Base-by-base conservation (phyloP, 2,797 vertebrate genomes). In the Halcyon leucocephala region DNA sequence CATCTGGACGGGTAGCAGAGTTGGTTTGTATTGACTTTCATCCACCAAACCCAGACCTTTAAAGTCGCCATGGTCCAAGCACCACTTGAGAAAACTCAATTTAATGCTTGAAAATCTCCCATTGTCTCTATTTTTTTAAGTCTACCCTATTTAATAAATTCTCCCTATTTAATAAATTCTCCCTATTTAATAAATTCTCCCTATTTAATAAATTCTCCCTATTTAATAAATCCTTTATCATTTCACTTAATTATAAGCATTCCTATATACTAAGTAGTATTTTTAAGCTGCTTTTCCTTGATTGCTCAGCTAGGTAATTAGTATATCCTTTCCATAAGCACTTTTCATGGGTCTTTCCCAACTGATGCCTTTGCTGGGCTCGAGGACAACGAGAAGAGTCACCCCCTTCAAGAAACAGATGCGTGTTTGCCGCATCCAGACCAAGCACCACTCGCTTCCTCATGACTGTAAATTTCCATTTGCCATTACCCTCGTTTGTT, bases 391-490 rank as follows among this genome's bases (percentile, higher is more conserved):
- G 41, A 78, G 64, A 82, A 81, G 52, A 65, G 33, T 58, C 19
- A 3, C n/a, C 62, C 51, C 60, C 31, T 70, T 6, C 1, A 54
- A 26, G 66, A 48, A 31, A 58, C 76, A 37, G 52, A 24, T 20
- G 74, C 19, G 0, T 18, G 18, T 93, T 89, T 87, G 71, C 76
- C 90, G 78, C 77, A 33, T 17, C 4, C 10, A 49, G 83, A 21
- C 65, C 60, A 8, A 44, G 31, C 54, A 33, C 44, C 42, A 3
- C 64, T 33, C 10, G 1, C 22, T 28, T 41, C 89, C 88, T 44
- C 1, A 6, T 22, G 6, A 22, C 35, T 89, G 73, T 77, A 83
- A 90, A 96, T 94, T 92, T 95, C 95, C 94, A 88, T 92, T 91
- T 60, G 54, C 90, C 86, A 35, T 81, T 80, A 67, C 85, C 83